phyloP scores from a whole-genome alignment of 1,140 invertebrate species.

The Drosophila sturtevanti region DNA sequence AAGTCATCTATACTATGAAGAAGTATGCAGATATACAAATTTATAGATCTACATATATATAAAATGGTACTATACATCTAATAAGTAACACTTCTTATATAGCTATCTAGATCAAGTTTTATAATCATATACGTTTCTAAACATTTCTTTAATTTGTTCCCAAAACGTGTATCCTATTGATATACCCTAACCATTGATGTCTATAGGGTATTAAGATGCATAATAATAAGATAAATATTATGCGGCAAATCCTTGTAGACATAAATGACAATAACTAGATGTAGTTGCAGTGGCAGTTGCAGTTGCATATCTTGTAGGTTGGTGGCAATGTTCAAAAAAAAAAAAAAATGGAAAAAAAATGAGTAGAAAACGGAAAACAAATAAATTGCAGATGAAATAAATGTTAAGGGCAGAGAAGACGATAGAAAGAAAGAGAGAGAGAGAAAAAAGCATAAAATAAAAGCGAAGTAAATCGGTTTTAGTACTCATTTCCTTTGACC shows the following conservation, averaged over 20 bases:
- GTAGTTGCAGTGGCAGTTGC: neutral
- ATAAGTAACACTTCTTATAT: no score
- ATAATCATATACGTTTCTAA: no score
- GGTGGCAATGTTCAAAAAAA: constrained; percentile 48
- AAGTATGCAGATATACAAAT: no score
- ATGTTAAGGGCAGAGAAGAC: neutral
- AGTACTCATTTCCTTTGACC: constrained; percentile 7
- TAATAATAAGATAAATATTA: constrained; percentile 50
- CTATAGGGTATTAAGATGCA: constrained; percentile 29
- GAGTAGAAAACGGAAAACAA: neutral
- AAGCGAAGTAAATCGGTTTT: constrained; percentile 6
- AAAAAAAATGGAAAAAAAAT: neutral
- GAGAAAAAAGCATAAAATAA: no score
- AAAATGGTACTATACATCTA: no score
- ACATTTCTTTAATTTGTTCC: no score
- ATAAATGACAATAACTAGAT: constrained; percentile 12
- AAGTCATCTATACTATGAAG: no score
- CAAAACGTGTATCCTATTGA: no score
- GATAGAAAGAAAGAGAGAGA: no score
- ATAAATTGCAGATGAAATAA: constrained; percentile 7
- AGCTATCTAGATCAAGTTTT: no score
- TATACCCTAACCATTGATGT: neutral
- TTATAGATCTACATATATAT: no score
- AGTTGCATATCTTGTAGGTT: neutral
- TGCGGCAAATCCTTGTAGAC: constrained; percentile 30